Evolutionary conservation across 2,888 invertebrate genomes (phyloP), one percentile per base, ranked within the genome.

Genomic region (Mythimna loreyi): DNA sequence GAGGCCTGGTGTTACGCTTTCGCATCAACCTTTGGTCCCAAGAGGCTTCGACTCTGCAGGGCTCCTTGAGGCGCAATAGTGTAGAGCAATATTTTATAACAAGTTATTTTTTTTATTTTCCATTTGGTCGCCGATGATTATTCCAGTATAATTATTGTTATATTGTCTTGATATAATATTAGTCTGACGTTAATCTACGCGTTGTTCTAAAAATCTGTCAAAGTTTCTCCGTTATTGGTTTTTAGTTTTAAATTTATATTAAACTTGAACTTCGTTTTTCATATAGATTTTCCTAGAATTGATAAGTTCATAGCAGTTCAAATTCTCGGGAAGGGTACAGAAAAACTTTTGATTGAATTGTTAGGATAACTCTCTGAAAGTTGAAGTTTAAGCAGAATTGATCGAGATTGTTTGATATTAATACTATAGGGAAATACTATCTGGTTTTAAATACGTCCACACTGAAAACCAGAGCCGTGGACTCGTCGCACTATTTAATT

Each of bases 271-370:
- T 25, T 16, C n/a, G 7, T 36, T 21, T 23, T 11, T 8, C 6
- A 40, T 30, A n/a, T 23, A 16, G 4, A 21, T 47, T 49, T 65
- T 16, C 6, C 19, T 36, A 2, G 9, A 45, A 65, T 13, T 13
- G 19, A 65, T 7, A 49, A 16, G 1, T 28, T n/a, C 11, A n/a
- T 1, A 2, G 2, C 13, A 21, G 13, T 4, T 3, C n/a, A n/a
- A 30, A 63, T 25, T 33, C 30, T 2, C n/a, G n/a, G 23, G n/a
- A 30, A 23, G 4, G 19, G 3, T 23, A 30, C 30, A 9, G 30
- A n/a, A 13, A 19, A 33, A 63, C 64, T 63, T 63, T 13, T 45
- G 23, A 63, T 9, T 23, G 25, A n/a, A 16, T 25, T 45, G n/a
- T 19, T 23, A 25, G n/a, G 30, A 53, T 47, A 47, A 64, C 23